Evolutionary conservation across 2,113 vertebrate genomes (phyloP), one percentile per base, ranked within the genome.

Genomic region (Silurus meridionalis): DNA sequence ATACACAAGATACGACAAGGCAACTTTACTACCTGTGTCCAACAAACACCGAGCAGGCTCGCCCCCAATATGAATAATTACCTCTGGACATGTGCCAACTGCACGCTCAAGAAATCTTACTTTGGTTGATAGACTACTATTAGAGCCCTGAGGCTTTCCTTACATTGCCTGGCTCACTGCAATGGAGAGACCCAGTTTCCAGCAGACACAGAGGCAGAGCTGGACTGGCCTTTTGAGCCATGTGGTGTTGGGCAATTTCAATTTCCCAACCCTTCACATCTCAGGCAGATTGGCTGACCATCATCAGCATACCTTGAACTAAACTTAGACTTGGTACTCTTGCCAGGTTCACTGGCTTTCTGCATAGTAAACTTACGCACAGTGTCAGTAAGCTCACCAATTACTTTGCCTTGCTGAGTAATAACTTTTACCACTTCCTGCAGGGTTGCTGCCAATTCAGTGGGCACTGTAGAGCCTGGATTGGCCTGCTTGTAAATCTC

Each of bases 341-440:
- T 78, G 15, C 37, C 10, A 52, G 3, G 8, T n/a, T n/a, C 15
- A 14, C 21, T 71, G 5, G 21, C 10, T 25, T 60, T 69, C 14
- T 86, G 52, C 48, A 79, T 19, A 9, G 67, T 66, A 69, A 88
- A 25, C 17, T 67, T 48, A 19, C 21, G 11, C 9, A 75, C 80
- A 10, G 63, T 37, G 10, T 67, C 46, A 50, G 55, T 74, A 19
- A 83, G 28, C 21, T 83, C 64, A 7, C 84, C 25, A 78, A 64
- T 80, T 4, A 55, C 72, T 53, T 86, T 80, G 5, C 52, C 80
- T 17, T 85, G 87, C 17, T 83, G 13, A 5, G 80, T 57, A 28
- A 88, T 50, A 21, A 89, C 13, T 55, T 83, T 71, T 14, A 88
- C 5, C 8, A 77, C 84, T 5, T 85, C 87, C 17, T 88, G 6